Evolutionary conservation across 2,797 vertebrate species (phyloP).

Genomic region (Octomys mimax): DNA sequence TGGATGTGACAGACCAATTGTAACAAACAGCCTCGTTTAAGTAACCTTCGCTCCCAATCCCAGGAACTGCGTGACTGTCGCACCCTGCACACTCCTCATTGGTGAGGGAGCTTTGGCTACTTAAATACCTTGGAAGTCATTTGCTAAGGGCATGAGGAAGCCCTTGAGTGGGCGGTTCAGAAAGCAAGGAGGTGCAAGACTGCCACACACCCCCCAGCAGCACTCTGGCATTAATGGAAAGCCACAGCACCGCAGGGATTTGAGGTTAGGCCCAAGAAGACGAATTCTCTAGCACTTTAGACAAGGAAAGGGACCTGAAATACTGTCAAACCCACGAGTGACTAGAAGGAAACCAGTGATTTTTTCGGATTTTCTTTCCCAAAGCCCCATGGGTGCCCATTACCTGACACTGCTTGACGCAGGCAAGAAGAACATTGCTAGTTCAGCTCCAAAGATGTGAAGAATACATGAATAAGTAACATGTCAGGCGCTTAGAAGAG

Average conservation of each 20-base stretch:
- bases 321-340: constrained; percentile 78
- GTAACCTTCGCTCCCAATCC: constrained; percentile 85
- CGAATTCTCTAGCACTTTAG: constrained; percentile 62
- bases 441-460: background rate
- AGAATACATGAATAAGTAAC: background rate
- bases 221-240: constrained; percentile 81
- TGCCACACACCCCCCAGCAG: constrained; percentile 78
- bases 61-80: constrained; percentile 81
- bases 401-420: constrained; percentile 81
- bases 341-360: constrained; percentile 83
- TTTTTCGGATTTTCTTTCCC: constrained; percentile 84
- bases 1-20: constrained; percentile 82
- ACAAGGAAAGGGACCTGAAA: constrained; percentile 71
- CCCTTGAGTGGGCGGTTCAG: constrained; percentile 86
- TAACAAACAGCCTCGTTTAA: constrained; percentile 81
- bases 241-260: constrained; percentile 62
- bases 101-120: constrained; percentile 87
- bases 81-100: constrained; percentile 86
- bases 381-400: constrained; percentile 84
- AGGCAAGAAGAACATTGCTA: constrained; percentile 85
- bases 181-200: constrained; percentile 80
- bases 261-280: constrained; percentile 56
- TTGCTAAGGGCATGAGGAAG: constrained; percentile 89
- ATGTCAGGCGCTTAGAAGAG: background rate
- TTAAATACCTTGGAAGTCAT: constrained; percentile 90